These are phyloP conservation scores for Scyliorhinus canicula DNA, from an alignment of 2,797 vertebrate species.

Conservation along the genomic window DNA sequence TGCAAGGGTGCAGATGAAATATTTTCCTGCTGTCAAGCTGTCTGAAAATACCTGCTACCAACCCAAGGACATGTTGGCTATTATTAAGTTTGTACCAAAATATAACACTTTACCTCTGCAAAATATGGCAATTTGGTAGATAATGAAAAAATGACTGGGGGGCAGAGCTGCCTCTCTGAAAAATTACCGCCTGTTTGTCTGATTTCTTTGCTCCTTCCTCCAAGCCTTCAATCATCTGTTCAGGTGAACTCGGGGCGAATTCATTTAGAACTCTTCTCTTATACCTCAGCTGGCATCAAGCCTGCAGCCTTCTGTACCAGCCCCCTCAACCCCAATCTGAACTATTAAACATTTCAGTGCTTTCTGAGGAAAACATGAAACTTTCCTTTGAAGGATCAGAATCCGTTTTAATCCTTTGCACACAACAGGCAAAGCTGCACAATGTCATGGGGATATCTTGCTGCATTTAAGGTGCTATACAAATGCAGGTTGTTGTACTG, in stretches of 20 bases:
- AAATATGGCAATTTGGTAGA: slow-evolving; percentile 33
- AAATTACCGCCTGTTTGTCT: slow-evolving; percentile 64
- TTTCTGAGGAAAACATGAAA: neutral
- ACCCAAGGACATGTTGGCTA: slow-evolving; percentile 34
- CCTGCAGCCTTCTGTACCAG: slow-evolving; percentile 47
- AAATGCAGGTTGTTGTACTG: neutral
- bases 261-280: slow-evolving; percentile 66
- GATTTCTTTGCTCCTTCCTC: slow-evolving; percentile 61
- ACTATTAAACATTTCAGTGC: neutral
- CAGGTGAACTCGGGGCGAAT: slow-evolving; percentile 63
- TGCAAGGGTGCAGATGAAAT: slow-evolving; percentile 14
- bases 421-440: neutral
- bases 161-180: slow-evolving; percentile 62
- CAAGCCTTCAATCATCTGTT: slow-evolving; percentile 60
- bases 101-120: slow-evolving; percentile 19
- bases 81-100: slow-evolving; percentile 29
- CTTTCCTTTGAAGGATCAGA: neutral
- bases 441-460: neutral
- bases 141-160: slow-evolving; percentile 55
- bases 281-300: slow-evolving; percentile 58
- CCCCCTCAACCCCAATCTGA: neutral
- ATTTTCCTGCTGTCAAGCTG: neutral
- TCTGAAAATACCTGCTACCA: neutral
- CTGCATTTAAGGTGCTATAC: neutral
- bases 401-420: neutral